Percentiles rank a stretch among this genome's conserved stretches.
Conservation (phyloP, 2,888 invertebrate genomes). For the Drosophila merina region DNA sequence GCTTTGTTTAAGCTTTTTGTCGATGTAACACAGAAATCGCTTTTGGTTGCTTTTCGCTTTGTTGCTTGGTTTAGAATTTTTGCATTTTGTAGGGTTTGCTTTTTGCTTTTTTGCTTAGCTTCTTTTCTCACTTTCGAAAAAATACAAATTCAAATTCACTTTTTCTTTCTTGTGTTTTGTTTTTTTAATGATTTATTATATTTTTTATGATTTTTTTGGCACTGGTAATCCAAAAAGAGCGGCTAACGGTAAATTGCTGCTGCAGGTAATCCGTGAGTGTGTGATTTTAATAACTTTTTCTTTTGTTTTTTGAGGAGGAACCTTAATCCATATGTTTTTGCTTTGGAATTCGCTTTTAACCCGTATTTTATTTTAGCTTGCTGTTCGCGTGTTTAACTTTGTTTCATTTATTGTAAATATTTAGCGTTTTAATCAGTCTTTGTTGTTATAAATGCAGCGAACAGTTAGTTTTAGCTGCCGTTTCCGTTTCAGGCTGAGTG, state of each 20-base stretch:
- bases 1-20: constrained; percentile 18
- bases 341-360: constrained; percentile 44
- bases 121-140: constrained; percentile 41
- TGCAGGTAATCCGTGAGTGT: constrained; percentile 72
- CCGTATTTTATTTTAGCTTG: constrained; percentile 49
- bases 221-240: constrained; percentile 83
- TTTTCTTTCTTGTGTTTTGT: constrained; percentile 46
- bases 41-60: constrained; percentile 38
- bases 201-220: constrained; percentile 73
- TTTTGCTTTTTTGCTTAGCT: constrained; percentile 30
- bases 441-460: constrained; percentile 54
- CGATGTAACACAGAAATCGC: constrained; percentile 40
- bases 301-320: constrained; percentile 67
- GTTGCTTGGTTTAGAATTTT: constrained; percentile 29
- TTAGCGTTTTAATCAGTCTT: constrained; percentile 75
- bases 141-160: constrained; percentile 44
- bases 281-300: constrained; percentile 36
- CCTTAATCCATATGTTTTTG: constrained; percentile 81
- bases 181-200: constrained; percentile 39
- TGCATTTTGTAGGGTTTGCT: constrained; percentile 36
- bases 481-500: constrained; percentile 41
- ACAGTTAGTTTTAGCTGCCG: constrained; percentile 55
- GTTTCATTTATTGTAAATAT: constrained; percentile 50
- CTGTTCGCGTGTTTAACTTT: constrained; percentile 48
- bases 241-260: constrained; percentile 64